Percentiles rank a stretch among this genome's conserved stretches.
These are phyloP conservation scores for Pantherophis alleghaniensis DNA, from an alignment of 2,797 vertebrate species.

Conservation along the genomic window DNA sequence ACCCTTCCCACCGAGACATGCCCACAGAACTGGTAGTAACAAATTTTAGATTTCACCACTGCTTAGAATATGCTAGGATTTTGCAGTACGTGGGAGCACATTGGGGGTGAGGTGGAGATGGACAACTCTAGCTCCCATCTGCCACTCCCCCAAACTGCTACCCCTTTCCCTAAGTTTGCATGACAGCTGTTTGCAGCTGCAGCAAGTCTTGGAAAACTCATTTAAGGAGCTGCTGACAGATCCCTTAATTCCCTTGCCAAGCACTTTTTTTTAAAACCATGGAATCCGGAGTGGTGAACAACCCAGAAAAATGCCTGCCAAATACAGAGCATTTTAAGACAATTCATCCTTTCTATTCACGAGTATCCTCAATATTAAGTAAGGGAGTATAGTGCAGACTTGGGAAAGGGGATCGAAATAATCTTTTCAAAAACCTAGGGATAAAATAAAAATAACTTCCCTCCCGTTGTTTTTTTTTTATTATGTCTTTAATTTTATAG, in stretches of 20 bases:
- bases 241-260: neutral
- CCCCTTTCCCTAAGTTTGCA: neutral
- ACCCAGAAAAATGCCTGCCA: neutral
- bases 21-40: too few relatives aligned
- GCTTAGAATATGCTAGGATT: neutral
- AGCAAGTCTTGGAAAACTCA: neutral
- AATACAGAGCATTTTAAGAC: neutral
- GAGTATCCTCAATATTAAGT: neutral
- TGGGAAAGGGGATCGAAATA: neutral
- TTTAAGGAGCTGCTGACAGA: neutral
- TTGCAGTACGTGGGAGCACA: neutral
- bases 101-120: neutral
- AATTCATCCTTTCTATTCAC: neutral
- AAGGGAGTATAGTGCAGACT: neutral
- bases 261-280: neutral
- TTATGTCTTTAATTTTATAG: neutral
- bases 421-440: neutral
- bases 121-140: neutral
- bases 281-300: neutral
- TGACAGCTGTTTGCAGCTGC: neutral
- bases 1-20: fast-evolving
- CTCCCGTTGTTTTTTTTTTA: neutral
- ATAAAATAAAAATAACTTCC: neutral
- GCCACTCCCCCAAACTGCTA: neutral
- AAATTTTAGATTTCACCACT: too few relatives aligned